These are phyloP conservation scores for Megatriorchis doriae DNA, from an alignment of 2,113 vertebrate species.

Conservation along the genomic window DNA sequence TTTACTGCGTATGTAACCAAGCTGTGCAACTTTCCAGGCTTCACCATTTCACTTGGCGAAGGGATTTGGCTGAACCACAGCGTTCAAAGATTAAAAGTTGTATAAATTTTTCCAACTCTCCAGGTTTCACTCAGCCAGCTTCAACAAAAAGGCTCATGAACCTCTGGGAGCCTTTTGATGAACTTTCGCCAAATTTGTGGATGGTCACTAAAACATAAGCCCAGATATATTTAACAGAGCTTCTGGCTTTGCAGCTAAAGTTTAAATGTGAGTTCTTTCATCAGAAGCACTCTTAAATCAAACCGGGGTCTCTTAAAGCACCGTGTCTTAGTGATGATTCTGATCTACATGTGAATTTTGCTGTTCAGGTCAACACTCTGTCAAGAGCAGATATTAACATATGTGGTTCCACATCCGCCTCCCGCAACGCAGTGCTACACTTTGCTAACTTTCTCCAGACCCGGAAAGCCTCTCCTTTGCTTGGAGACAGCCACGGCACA, in stretches of 20 bases:
- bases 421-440: background rate
- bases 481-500: background rate
- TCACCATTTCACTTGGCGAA: background rate
- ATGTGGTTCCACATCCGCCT: background rate
- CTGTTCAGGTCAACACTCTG: background rate
- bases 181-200: background rate
- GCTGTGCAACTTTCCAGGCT: background rate
- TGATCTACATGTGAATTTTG: background rate
- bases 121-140: background rate
- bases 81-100: background rate
- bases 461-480: background rate
- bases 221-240: background rate
- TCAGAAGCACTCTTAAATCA: background rate
- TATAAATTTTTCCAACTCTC: background rate
- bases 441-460: conserved; percentile 47
- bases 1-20: background rate
- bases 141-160: background rate
- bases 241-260: background rate
- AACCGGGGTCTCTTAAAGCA: background rate
- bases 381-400: conserved; percentile 20
- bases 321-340: background rate
- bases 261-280: background rate
- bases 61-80: background rate
- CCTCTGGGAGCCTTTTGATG: background rate
- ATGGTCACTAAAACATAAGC: background rate